Conservation (phyloP, 2,113 vertebrate species). For the Protobothrops flavoviridis region DNA sequence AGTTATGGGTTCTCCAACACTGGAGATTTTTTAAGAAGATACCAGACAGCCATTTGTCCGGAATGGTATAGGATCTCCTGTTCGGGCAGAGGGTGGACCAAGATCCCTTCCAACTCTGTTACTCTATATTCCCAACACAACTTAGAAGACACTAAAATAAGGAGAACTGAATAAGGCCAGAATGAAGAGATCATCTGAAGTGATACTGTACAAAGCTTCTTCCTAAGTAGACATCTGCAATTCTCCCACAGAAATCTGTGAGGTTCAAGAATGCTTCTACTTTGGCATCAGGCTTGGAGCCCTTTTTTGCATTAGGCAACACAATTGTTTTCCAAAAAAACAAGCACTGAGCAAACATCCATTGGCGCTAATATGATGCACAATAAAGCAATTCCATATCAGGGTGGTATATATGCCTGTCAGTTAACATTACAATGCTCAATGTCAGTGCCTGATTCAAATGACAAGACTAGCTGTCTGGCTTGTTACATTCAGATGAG, state of each 20-base stretch:
- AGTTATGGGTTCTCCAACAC: not conserved
- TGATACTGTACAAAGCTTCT: not conserved
- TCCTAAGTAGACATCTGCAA: not conserved
- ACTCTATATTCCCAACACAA: not conserved
- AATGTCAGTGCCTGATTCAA: slow-evolving; percentile 5
- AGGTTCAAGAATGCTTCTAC: not conserved
- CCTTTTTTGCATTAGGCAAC: not conserved
- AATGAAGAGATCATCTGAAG: not conserved
- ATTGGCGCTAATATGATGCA: not conserved
- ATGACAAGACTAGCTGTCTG: slow-evolving; percentile 7
- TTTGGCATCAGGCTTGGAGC: not conserved
- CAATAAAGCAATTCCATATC: not conserved
- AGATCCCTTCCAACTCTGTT: not conserved
- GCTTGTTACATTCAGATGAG: slow-evolving; percentile 7
- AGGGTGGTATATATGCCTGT: not conserved
- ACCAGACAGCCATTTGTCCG: not conserved
- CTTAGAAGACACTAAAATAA: not conserved
- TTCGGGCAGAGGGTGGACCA: not conserved
- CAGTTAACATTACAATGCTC: not conserved
- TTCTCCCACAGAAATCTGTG: not conserved
- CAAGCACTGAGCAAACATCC: slow-evolving; percentile 6
- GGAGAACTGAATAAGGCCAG: not conserved
- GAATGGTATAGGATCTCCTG: not conserved
- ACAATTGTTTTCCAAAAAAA: not conserved
- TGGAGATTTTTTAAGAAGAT: not conserved